Evolutionary conservation across 1,140 invertebrate genomes (phyloP), one percentile per base, ranked within the genome.

Genomic region (Panagrolaimus sp.): DNA sequence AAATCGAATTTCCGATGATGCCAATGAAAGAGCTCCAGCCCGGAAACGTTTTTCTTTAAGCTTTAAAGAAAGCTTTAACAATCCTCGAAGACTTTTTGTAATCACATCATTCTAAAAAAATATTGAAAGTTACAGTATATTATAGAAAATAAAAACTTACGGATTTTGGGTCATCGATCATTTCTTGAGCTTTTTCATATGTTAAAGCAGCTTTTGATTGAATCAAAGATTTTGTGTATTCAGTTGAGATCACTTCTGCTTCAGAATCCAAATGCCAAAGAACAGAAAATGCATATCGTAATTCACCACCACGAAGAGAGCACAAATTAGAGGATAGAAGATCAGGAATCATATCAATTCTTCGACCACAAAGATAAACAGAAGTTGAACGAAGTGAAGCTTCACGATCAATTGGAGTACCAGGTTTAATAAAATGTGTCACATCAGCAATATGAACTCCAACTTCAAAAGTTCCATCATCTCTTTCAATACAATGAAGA

Each of bases 381-480:
- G 82, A 77, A 12, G 82, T 83, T 21, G 70, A 77, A 38, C 82
- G 67, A 7, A 65, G 65, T 14, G 76, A 68, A 15, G 80, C 80
- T 46, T 83, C 78, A n/a, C 62, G 63, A 78, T 96, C 93, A 38
- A 96, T 81, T 0, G 92, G 91, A 32, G 90, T 94, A 62, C 89
- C 89, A 0, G 93, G 92, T 63, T 90, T 84, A 58, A 97, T 91
- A 80, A 95, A 97, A 86, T 96, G 90, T 1, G 91, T 91, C 0
- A 97, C 93, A 86, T 96, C 94, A 28, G 85, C 85, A 73, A 96
- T 96, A 81, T 96, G 94, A 0, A 97, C 94, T 9, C 93, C 94
- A 83, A 87, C 91, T 85, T 95, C 90, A 43, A 88, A 87, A 74
- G 91, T 91, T 4, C 89, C 89, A 83, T 91, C 90, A 0, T 87